Base-by-base conservation (phyloP, 2,888 invertebrate species). In the Sarcophaga carnaria region DNA sequence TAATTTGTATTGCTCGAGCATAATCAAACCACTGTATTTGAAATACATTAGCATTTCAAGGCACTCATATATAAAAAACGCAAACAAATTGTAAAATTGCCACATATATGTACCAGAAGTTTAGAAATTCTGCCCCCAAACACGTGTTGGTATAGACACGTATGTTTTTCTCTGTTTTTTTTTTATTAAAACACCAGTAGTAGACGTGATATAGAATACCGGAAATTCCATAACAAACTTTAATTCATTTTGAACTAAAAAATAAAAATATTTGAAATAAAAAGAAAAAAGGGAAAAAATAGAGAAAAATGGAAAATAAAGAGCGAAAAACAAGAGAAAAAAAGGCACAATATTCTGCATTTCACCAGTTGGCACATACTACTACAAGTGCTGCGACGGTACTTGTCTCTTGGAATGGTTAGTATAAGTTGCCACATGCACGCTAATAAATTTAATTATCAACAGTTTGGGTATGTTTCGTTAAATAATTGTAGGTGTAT, bases 221-320 rank as follows among this genome's bases (percentile, higher is more conserved):
- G 67, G 74, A 80, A 80, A 67, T 74, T 63, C 59, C 66, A 20
- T 62, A 80, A 66, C 74, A 80, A 80, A 80, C 80, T 80, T 74
- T 67, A 74, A 74, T 72, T 59, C 80, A 59, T 72, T 80, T 80
- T 64, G 14, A 72, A 80, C 25, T 64, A 4, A 80, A 79, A 71
- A 69, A 67, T 60, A 37, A 37, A 60, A 62, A 72, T 45, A n/a
- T 37, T 47, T 22, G 10, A 20, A 66, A 59, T 14, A 59, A 70
- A 12, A 14, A 45, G 49, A n/a, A 70, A 79, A 37, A 69, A 62
- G 45, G 11, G 2, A 27, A 49, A 17, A 72, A 37, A 37, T 37
- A 37, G 8, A 37, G 37, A 37, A 37, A 37, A 37, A 37, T 37
- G 0, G 2, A 37, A 37, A 1, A 37, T 37, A 37, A 37, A 37